Conservation (phyloP, 2,888 invertebrate genomes). For the Isotomurus palustris region DNA sequence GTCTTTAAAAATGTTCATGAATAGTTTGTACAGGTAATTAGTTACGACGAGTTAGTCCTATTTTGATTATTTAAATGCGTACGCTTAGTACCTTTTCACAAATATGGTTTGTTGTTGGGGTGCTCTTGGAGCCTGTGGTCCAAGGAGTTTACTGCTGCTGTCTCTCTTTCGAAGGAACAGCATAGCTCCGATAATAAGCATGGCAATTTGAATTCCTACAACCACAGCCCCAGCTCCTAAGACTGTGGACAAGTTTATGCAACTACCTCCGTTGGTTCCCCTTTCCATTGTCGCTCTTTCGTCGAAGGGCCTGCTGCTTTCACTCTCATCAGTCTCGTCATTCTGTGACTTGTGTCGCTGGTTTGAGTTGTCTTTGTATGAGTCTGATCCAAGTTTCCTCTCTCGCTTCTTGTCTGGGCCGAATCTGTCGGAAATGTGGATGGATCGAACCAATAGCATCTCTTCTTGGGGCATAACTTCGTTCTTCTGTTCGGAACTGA, state of each 20-base stretch:
- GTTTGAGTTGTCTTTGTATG: neutral
- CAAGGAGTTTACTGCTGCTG: constrained; percentile 49
- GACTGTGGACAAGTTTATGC: constrained; percentile 73
- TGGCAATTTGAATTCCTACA: constrained; percentile 77
- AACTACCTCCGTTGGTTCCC: constrained; percentile 54
- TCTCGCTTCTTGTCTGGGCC: constrained; percentile 64
- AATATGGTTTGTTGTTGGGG: constrained; percentile 62
- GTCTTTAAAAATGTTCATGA: neutral
- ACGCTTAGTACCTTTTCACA: constrained; percentile 43
- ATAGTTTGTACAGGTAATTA: constrained; percentile 9
- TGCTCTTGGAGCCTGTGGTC: constrained; percentile 78
- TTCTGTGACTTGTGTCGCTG: constrained; percentile 19
- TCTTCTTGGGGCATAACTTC: constrained; percentile 57
- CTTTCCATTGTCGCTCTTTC: constrained; percentile 37
- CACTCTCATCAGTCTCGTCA: constrained; percentile 2
- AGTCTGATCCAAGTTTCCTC: constrained; percentile 33
- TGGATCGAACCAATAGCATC: constrained; percentile 80
- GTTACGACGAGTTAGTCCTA: neutral
- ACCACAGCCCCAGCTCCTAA: constrained; percentile 81
- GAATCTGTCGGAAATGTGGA: constrained; percentile 88
- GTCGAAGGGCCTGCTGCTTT: constrained; percentile 20
- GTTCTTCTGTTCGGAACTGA: constrained; percentile 31
- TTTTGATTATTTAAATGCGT: neutral
- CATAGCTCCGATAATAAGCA: constrained; percentile 71
- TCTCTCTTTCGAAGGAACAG: constrained; percentile 78